phyloP scores from a whole-genome alignment of 2,888 invertebrate genomes.

The Cephus spinipes region DNA sequence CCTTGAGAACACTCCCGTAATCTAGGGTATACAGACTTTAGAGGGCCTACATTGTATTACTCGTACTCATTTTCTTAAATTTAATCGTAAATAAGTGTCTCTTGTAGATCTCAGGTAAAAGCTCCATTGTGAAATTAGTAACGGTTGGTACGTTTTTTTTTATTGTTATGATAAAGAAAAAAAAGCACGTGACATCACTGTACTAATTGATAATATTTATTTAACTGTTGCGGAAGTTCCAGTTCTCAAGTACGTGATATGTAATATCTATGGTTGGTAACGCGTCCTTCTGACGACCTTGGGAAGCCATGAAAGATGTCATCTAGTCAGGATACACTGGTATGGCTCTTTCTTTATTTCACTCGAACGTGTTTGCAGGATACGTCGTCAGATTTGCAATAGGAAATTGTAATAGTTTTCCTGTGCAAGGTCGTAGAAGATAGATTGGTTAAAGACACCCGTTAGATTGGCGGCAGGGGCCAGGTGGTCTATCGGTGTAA shows the following conservation, averaged over 20 bases:
- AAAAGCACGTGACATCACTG: not conserved
- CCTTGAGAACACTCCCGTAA: not conserved
- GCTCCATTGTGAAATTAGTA: not conserved
- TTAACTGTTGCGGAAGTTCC: not conserved
- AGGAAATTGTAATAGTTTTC: not conserved
- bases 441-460: conserved; percentile 30
- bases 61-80: not conserved
- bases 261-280: not conserved
- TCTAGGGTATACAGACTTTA: not conserved
- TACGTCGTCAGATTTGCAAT: not conserved
- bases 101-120: not conserved
- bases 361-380: not conserved
- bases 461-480: conserved; percentile 40
- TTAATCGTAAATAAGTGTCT: not conserved
- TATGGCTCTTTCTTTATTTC: not conserved
- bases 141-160: not conserved
- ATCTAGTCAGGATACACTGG: not conserved
- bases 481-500: conserved; percentile 60
- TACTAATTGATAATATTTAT: not conserved
- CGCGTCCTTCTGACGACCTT: not conserved
- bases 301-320: not conserved
- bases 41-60: not conserved
- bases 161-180: not conserved
- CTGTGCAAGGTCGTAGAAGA: not conserved
- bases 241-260: not conserved